Evolutionary conservation across 2,888 invertebrate genomes (phyloP), one percentile per base, ranked within the genome.

Genomic region (Eupithecia subumbrata): DNA sequence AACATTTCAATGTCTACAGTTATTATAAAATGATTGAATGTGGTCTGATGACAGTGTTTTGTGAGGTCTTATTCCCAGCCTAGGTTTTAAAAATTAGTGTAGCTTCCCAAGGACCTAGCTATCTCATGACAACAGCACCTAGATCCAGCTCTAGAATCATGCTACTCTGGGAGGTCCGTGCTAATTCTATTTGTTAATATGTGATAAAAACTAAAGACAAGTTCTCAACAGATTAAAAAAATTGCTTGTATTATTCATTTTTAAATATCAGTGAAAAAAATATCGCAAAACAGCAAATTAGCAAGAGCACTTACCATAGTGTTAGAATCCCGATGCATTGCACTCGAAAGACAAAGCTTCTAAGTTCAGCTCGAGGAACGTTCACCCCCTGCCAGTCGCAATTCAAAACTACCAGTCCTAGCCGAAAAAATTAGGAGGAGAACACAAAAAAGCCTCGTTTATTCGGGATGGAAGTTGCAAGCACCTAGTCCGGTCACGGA

Each of bases 401-500:
- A 79, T 78, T 81, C 83, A 79, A 81, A 85, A 91, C 89, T 91
- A 86, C 81, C 82, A 81, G 77, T 83, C 81, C 80, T 79, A 80
- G 77, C 79, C 82, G 80, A 83, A 80, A 81, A 77, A 83, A 81
- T 83, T 84, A 85, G 83, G 83, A 86, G 82, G 79, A 80, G 79
- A 79, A 88, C 87, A 90, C 85, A 88, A 88, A 90, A 89, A 89
- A 84, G 76, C 80, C 80, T 84, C 82, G 83, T 84, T 60, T 60
- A 60, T 86, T 85, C 79, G 85, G 85, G 88, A 90, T 87, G 86
- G 91, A 87, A 91, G 92, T 90, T 90, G 90, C 93, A 88, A 90
- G 90, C 90, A 90, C 91, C 90, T 91, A 90, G 87, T 88, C 89
- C 90, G 87, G 86, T 85, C 88, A 86, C 90, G 87, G 93, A 95